phyloP scores from a whole-genome alignment of 2,888 invertebrate genomes.

The Dorcus hopei region DNA sequence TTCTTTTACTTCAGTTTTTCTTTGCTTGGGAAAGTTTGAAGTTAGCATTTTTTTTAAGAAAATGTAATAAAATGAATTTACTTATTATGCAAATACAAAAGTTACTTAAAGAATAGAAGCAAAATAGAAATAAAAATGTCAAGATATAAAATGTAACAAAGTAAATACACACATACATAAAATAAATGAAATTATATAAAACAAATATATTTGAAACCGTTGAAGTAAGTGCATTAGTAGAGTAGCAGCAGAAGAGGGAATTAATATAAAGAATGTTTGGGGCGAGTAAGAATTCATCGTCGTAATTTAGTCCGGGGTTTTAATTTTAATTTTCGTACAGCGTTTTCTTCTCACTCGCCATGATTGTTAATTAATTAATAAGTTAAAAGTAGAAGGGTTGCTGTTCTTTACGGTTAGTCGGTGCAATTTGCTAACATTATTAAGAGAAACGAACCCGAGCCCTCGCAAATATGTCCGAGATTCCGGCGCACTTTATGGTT shows the following conservation, averaged over 20 bases:
- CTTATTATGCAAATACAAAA: too few relatives aligned
- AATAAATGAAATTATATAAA: not conserved
- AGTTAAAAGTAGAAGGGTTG: slow-evolving; percentile 48
- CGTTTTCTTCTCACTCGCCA: slow-evolving; percentile 38
- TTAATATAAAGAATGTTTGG: slow-evolving; percentile 13
- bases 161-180: too few relatives aligned
- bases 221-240: slow-evolving; percentile 12
- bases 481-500: slow-evolving; percentile 43
- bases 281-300: slow-evolving; percentile 36
- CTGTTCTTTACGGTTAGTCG: slow-evolving; percentile 48
- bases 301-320: slow-evolving; percentile 41
- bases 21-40: too few relatives aligned
- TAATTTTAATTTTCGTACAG: slow-evolving; percentile 44
- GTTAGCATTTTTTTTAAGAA: too few relatives aligned
- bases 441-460: slow-evolving; percentile 42
- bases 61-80: too few relatives aligned
- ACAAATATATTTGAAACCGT: not conserved
- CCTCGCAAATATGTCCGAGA: slow-evolving; percentile 49
- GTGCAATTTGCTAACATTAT: slow-evolving; percentile 50
- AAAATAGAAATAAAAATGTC: too few relatives aligned
- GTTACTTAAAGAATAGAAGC: too few relatives aligned
- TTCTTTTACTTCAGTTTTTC: too few relatives aligned
- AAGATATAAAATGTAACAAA: too few relatives aligned
- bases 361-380: slow-evolving; percentile 53
- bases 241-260: not conserved